phyloP scores from a whole-genome alignment of 2,797 vertebrate species.

The Falco biarmicus region DNA sequence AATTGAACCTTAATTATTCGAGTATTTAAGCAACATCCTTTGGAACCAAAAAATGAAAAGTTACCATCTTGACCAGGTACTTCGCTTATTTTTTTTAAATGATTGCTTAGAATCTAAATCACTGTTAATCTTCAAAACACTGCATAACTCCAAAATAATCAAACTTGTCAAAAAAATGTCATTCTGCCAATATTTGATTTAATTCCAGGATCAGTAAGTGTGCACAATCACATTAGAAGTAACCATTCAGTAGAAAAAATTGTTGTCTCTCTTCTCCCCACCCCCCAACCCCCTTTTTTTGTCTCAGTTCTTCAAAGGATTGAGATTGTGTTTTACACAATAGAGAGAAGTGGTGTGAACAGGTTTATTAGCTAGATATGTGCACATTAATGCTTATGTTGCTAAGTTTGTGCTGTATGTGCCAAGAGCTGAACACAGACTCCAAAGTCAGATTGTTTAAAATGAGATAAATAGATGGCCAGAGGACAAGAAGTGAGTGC shows the following conservation, averaged over 20 bases:
- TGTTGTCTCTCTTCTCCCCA: background rate
- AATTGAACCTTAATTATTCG: background rate
- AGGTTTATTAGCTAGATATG: background rate
- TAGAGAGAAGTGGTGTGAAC: background rate
- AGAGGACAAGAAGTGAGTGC: background rate
- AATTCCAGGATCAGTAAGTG: background rate
- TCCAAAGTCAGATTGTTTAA: background rate
- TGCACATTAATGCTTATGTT: background rate
- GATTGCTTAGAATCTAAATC: background rate
- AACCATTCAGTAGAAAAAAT: fast-evolving
- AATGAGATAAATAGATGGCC: background rate
- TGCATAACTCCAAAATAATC: background rate
- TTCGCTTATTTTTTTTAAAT: background rate
- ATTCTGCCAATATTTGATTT: background rate
- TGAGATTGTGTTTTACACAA: background rate
- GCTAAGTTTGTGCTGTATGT: background rate
- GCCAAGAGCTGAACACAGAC: background rate
- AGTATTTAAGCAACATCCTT: background rate
- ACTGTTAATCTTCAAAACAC: background rate
- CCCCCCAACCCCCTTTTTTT: background rate
- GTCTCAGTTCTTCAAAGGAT: background rate
- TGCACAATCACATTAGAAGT: background rate
- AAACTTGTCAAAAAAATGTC: background rate
- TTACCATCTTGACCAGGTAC: background rate
- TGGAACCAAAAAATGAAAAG: background rate